Conservation (phyloP, 2,797 vertebrate genomes). For the Helostoma temminkii region DNA sequence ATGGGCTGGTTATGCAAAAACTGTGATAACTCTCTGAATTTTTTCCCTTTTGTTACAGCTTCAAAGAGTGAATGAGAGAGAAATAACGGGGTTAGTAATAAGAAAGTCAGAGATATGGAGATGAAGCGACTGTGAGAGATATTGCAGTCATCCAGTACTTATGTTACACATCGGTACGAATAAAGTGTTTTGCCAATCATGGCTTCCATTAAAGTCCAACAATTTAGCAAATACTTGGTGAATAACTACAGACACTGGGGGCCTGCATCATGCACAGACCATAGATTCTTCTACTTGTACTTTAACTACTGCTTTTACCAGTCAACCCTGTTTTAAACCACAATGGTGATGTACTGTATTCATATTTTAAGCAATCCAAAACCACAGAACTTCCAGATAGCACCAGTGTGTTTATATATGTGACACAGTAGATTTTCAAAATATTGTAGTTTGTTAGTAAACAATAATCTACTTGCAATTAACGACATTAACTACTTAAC, state of each 20-base stretch:
- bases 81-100: constrained; percentile 45
- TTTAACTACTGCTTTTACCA: constrained; percentile 1
- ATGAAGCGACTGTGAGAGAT: constrained; percentile 46
- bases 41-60: constrained; percentile 72
- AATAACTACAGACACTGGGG: constrained; percentile 6
- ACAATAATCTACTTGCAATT: no score
- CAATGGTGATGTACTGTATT: neutral
- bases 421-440: no score
- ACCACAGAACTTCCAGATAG: neutral
- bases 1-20: constrained; percentile 70
- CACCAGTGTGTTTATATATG: no score
- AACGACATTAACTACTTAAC: no score
- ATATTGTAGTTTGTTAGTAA: neutral
- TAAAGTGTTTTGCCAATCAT: constrained; percentile 18
- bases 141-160: constrained; percentile 30
- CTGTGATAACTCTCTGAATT: constrained; percentile 72
- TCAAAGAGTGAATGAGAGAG: constrained; percentile 61
- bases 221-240: constrained; percentile 12
- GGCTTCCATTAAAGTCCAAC: constrained; percentile 21
- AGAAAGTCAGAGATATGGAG: constrained; percentile 55
- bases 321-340: constrained; percentile 1
- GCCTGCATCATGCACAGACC: no score
- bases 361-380: neutral
- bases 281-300: constrained; percentile 4
- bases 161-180: constrained; percentile 35